Percentiles rank a stretch among this genome's conserved stretches.
phyloP scores from a whole-genome alignment of 1,140 invertebrate species.

The Drosophila albomicans region DNA sequence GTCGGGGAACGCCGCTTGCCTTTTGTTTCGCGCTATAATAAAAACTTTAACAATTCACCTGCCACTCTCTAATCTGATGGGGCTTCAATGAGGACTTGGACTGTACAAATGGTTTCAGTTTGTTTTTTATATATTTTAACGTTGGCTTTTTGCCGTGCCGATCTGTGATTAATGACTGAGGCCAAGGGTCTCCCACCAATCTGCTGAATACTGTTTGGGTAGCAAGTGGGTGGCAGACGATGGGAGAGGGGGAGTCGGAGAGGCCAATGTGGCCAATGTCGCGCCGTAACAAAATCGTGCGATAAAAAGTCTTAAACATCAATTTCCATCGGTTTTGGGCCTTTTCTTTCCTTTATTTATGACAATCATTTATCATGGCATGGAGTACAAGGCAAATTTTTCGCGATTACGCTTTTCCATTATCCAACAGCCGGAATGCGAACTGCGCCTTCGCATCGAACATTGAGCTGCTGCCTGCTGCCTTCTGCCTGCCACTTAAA shows the following conservation, averaged over 20 bases:
- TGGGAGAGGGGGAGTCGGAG: not conserved
- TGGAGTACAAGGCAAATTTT: slow-evolving; percentile 77
- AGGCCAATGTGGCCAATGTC: slow-evolving; percentile 41
- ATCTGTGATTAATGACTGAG: slow-evolving; percentile 78
- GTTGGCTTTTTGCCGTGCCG: slow-evolving; percentile 59
- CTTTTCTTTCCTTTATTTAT: slow-evolving; percentile 77
- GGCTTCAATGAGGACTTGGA: slow-evolving; percentile 21
- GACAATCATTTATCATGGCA: slow-evolving; percentile 80
- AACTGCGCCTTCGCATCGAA: not conserved
- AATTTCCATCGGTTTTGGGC: slow-evolving; percentile 73
- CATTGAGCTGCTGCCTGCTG: not conserved
- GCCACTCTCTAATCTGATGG: slow-evolving; percentile 36
- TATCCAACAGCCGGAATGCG: slow-evolving; percentile 39
- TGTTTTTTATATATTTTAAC: slow-evolving; percentile 19
- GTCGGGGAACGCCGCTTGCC: not conserved
- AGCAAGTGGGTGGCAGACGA: too few relatives aligned
- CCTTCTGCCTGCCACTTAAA: slow-evolving; percentile 28
- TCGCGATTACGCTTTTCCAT: slow-evolving; percentile 80
- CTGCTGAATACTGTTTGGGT: slow-evolving; percentile 1
- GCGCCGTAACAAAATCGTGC: slow-evolving; percentile 70
- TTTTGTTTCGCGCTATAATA: slow-evolving; percentile 49
- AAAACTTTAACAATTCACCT: slow-evolving; percentile 59
- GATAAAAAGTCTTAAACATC: slow-evolving; percentile 83
- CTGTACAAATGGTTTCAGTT: slow-evolving; percentile 67
- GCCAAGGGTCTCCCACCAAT: slow-evolving; percentile 28